Conservation (phyloP, 2,888 invertebrate genomes). For the Sarcophaga subvicina region DNA sequence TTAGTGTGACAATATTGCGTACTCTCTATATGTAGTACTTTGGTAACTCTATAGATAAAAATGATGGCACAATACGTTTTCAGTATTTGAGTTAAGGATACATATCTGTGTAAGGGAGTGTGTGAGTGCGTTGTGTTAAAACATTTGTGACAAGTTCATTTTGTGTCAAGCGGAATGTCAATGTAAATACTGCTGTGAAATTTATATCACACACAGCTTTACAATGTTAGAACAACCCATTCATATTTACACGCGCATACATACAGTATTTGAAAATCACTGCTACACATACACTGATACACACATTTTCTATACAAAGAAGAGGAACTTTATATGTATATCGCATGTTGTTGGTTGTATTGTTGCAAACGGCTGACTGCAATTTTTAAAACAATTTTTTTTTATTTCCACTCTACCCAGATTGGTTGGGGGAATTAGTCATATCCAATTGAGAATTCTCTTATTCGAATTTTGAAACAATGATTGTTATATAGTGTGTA, state of each 20-base stretch:
- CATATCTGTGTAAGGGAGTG: neutral
- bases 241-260: neutral
- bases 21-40: neutral
- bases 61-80: too few relatives aligned
- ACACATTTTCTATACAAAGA: neutral
- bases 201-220: conserved; percentile 40
- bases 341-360: conserved; percentile 1
- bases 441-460: neutral
- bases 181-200: conserved; percentile 54
- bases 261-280: neutral
- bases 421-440: neutral
- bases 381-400: neutral
- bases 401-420: neutral
- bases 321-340: neutral
- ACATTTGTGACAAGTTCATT: conserved; percentile 60
- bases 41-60: too few relatives aligned
- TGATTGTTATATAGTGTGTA: too few relatives aligned
- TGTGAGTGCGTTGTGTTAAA: conserved; percentile 30
- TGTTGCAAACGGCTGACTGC: conserved; percentile 9
- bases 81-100: neutral
- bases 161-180: conserved; percentile 56
- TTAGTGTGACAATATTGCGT: neutral
- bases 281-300: neutral
- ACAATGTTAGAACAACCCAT: neutral
- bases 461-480: neutral